These are phyloP conservation scores for Chloroceryle amazona DNA, from an alignment of 2,797 vertebrate species.

Conservation along the genomic window DNA sequence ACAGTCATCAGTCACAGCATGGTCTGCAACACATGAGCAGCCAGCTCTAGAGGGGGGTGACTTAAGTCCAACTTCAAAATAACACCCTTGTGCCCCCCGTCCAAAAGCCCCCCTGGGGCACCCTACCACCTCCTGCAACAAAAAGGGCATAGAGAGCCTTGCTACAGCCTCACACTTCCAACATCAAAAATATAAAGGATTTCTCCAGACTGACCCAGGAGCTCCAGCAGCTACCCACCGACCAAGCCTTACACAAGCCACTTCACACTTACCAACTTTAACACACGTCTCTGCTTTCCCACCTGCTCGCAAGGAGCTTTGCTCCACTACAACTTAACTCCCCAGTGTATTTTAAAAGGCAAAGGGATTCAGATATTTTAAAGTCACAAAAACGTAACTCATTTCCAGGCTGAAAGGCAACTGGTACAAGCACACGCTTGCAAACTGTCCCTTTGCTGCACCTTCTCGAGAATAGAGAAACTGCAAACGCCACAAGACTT, in stretches of 20 bases:
- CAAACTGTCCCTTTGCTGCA: fast-evolving
- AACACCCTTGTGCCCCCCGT: fast-evolving
- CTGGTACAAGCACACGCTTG: fast-evolving
- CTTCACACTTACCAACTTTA: too few species aligned
- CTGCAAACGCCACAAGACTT: fast-evolving
- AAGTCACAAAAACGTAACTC: fast-evolving
- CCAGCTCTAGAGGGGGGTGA: background rate
- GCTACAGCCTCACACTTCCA: background rate
- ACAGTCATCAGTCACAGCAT: fast-evolving
- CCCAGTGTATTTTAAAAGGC: fast-evolving
- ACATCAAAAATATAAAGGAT: fast-evolving
- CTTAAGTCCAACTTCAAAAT: background rate
- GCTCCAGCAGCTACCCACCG: background rate
- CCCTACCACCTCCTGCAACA: background rate
- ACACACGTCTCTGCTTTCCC: background rate
- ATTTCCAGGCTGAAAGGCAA: background rate
- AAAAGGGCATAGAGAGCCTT: background rate
- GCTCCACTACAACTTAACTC: background rate
- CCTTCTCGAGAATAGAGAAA: fast-evolving
- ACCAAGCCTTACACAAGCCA: fast-evolving
- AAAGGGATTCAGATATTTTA: fast-evolving
- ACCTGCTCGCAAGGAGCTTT: fast-evolving
- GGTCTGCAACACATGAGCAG: fast-evolving
- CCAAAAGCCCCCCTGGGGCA: fast-evolving
- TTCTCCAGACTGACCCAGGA: fast-evolving